Conservation (phyloP, 2,797 vertebrate species). For the Poecile montanus region DNA sequence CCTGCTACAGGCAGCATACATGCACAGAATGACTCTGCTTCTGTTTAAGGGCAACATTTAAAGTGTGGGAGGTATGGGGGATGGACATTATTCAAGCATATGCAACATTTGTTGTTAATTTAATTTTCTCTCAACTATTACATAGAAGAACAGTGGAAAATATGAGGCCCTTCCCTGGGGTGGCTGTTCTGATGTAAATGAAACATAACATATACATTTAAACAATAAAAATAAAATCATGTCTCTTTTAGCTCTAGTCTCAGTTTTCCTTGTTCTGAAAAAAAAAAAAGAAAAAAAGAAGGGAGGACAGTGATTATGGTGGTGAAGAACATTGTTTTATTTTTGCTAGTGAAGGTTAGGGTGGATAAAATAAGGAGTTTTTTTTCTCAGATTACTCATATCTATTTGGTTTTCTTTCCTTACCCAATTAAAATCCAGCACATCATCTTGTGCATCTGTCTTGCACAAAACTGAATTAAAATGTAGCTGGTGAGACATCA, state of each 20-base stretch:
- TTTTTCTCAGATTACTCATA: neutral
- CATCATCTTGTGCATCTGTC: slow-evolving; percentile 1
- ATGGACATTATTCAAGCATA: neutral
- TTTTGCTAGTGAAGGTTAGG: neutral
- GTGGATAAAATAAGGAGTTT: neutral
- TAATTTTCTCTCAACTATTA: neutral
- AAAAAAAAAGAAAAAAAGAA: neutral
- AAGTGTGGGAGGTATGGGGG: neutral
- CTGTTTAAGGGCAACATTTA: neutral
- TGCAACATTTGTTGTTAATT: neutral
- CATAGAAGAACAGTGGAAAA: neutral
- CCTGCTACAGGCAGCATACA: neutral
- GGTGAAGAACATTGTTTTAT: neutral
- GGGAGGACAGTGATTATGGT: neutral
- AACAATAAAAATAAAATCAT: neutral
- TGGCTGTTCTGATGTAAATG: neutral
- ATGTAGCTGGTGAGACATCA: neutral
- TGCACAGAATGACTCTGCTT: neutral
- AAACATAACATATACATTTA: neutral
- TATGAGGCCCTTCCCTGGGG: neutral
- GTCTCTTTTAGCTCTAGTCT: neutral
- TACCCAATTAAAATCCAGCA: neutral
- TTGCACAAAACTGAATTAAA: slow-evolving; percentile 21
- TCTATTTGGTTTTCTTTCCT: neutral
- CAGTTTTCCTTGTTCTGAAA: neutral